Base-by-base conservation (phyloP, 2,888 invertebrate genomes). In the Rhogogaster chlorosoma region DNA sequence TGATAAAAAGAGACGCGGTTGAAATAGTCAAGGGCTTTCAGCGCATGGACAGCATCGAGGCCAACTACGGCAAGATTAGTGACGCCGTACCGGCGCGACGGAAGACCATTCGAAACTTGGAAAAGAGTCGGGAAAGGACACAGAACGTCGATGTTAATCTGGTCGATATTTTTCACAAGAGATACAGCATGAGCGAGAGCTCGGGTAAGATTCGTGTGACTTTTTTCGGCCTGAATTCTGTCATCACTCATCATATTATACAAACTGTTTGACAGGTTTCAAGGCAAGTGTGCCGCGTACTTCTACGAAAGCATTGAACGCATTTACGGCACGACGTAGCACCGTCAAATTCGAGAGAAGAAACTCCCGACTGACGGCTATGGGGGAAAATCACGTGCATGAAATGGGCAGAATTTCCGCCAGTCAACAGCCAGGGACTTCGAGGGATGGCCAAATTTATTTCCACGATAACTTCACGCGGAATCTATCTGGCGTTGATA, bases 81-180 rank as follows among this genome's bases (percentile, higher is more conserved):
- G 97, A 97, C 57, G 97, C 97, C 64, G 97, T 97, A 22, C 97
- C 97, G 0, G 98, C 97, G 18, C 95, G 97, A 89, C 95, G 98
- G 91, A 97, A 97, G 93, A 98, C 98, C 0, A 98, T 99, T 88
- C 98, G 98, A 91, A 98, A 99, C 92, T 95, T 99, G 87, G 99
- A 99, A 93, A 97, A 98, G 90, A 97, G 98, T 10, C 96, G 97
- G 80, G 97, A 97, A 92, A 97, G 97, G 92, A 97, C 98, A 89
- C 96, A 98, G 86, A 73, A 73, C 6, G 98, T 98, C 89, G 98
- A 98, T 89, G 98, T 98, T 89, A 99, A 99, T 0, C 94, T 99
- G 86, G 99, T 99, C 93, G 99, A 99, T 57, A 99, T 99, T 0
- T 99, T 99, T 94, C 97, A 98, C 91, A 98, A 98, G 92, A 95